A percentile compares a stretch with the other conserved stretches of the same genome.
phyloP scores from a whole-genome alignment of 2,888 invertebrate genomes.

The Drosophila gaucha region DNA sequence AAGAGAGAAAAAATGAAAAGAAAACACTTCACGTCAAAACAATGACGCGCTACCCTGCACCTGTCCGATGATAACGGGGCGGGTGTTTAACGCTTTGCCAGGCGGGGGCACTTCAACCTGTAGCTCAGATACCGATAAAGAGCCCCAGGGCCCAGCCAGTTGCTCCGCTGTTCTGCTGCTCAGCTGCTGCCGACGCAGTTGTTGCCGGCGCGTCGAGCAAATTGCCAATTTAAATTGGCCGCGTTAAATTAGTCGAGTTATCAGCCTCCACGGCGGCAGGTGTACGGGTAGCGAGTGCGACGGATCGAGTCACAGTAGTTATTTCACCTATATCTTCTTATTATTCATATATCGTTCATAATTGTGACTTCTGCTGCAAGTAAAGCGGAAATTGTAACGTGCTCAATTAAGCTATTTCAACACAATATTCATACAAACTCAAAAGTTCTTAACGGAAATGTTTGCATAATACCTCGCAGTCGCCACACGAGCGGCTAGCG shows the following conservation, averaged over 20 bases:
- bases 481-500: conserved; percentile 16
- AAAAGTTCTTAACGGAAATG: conserved; percentile 15
- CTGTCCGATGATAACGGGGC: conserved; percentile 50
- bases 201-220: conserved; percentile 62
- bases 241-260: conserved; percentile 84
- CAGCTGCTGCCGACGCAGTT: conserved; percentile 14
- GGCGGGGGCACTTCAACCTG: conserved; percentile 49
- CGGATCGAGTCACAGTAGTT: conserved; percentile 26
- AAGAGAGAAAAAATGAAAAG: background rate
- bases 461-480: conserved; percentile 30
- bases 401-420: conserved; percentile 28
- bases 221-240: conserved; percentile 84
- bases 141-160: conserved; percentile 41
- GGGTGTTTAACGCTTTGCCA: conserved; percentile 14
- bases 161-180: conserved; percentile 30
- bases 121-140: conserved; percentile 56
- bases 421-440: background rate
- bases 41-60: conserved; percentile 65
- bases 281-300: conserved; percentile 59
- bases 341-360: conserved; percentile 3
- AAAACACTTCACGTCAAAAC: conserved; percentile 42
- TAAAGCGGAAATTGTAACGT: conserved; percentile 63
- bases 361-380: conserved; percentile 8
- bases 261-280: conserved; percentile 82
- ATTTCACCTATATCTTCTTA: background rate